Conservation (phyloP, 2,797 vertebrate species). For the Staurois parvus region DNA sequence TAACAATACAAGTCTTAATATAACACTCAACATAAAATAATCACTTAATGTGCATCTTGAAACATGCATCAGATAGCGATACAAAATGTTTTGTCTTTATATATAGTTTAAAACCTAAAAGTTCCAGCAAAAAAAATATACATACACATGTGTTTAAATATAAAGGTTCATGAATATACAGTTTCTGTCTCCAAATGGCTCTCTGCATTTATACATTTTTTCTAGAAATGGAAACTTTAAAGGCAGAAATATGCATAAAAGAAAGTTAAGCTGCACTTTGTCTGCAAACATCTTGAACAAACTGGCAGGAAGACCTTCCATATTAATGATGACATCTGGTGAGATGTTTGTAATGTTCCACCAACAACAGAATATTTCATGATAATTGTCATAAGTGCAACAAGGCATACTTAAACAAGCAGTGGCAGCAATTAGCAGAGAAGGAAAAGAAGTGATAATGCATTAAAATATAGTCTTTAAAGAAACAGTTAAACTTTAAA, state of each 20-base stretch:
- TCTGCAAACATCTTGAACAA: slow-evolving; percentile 65
- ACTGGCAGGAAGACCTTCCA: slow-evolving; percentile 65
- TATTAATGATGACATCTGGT: slow-evolving; percentile 80
- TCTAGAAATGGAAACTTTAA: no score
- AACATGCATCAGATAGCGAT: no score
- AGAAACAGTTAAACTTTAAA: background rate
- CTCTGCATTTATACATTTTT: no score
- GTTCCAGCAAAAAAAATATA: no score
- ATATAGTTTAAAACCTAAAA: no score
- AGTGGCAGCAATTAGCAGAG: slow-evolving; percentile 76
- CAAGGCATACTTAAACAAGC: slow-evolving; percentile 76
- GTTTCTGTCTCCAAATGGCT: no score
- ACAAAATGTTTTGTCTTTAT: no score
- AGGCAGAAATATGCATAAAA: background rate
- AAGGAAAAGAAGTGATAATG: slow-evolving; percentile 27
- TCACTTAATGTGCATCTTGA: no score
- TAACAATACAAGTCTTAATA: no score
- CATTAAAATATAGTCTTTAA: slow-evolving; percentile 19
- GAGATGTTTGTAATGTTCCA: slow-evolving; percentile 68
- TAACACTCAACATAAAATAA: no score
- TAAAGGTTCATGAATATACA: no score
- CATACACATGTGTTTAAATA: no score
- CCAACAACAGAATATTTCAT: slow-evolving; percentile 70
- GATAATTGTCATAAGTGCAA: slow-evolving; percentile 74
- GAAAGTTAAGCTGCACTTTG: slow-evolving; percentile 17